phyloP scores from a whole-genome alignment of 2,113 vertebrate genomes.

The Osmerus eperlanus region DNA sequence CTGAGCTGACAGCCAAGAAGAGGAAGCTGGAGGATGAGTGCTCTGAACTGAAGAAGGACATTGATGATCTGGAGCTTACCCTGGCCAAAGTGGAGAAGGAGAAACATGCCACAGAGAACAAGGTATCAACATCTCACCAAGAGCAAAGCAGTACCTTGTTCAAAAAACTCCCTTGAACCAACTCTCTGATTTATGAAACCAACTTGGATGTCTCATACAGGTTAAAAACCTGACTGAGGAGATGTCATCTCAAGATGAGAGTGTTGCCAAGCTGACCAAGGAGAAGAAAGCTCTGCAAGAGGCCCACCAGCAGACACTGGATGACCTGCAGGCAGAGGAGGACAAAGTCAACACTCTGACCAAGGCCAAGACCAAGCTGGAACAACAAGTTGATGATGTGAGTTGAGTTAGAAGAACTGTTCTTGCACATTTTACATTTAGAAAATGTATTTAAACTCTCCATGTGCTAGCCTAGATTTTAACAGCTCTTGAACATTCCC shows the following conservation, averaged over 20 bases:
- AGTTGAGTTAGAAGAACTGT: background rate
- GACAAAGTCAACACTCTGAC: constrained; percentile 4
- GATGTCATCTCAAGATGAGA: background rate
- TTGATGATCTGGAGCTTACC: constrained; percentile 1
- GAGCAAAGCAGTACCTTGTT: too few species aligned
- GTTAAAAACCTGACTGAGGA: constrained; percentile 3
- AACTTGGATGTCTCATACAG: background rate
- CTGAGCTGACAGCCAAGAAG: constrained; percentile 4
- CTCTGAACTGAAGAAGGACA: background rate
- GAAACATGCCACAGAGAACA: background rate
- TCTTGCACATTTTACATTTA: too few species aligned
- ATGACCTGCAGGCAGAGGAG: background rate
- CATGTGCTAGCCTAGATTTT: too few species aligned
- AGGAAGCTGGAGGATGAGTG: constrained; percentile 1
- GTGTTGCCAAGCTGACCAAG: background rate
- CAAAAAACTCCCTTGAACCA: background rate
- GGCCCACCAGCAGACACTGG: constrained; percentile 4
- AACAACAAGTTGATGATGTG: background rate
- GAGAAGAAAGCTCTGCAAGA: constrained; percentile 3
- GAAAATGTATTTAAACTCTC: too few species aligned
- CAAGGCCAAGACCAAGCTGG: constrained; percentile 2
- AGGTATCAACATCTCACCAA: background rate
- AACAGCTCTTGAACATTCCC: too few species aligned
- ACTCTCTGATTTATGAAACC: background rate
- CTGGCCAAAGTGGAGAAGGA: constrained; percentile 4